Evolutionary conservation across 2,888 invertebrate genomes (phyloP), one percentile per base, ranked within the genome.

Genomic region (Lasiommata megera): DNA sequence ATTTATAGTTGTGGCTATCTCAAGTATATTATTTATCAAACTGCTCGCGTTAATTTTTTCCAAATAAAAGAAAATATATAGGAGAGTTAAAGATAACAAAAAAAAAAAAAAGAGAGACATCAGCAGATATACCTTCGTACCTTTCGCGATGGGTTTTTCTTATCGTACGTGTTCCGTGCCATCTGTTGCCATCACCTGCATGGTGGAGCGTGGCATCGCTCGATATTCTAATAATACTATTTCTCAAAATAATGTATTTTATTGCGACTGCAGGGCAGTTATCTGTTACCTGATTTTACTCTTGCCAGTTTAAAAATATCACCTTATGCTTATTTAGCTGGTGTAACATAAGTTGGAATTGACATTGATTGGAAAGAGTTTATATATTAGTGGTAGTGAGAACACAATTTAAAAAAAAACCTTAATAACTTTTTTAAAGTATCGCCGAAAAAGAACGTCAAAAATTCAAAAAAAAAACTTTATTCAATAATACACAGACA

Each of bases 161-260:
- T 46, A 46, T 31, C 46, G 31, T 11, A 11, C 46, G 16, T 44
- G 14, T 31, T 16, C 9, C 5, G 11, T 12, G 51, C 52, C 52
- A 52, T 52, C 52, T 52, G 52, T 31, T 31, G 17, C 52, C 17
- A 17, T 52, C 52, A 52, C 52, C 52, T 52, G 52, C 52, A 12
- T 17, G 40, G 29, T 29, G 52, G 40, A 52, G 31, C 50, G 38
- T 38, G 38, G 43, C 43, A 14, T 53, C 18, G 31, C 17, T 29
- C 16, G 34, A 43, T 43, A 43, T 43, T 36, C 34, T n/a, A 38
- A 46, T 29, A 31, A 41, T 31, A 12, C 18, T 16, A 40, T 52
- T 41, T 41, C 41, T 52, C 12, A 12, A 40, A 41, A 41, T 40
- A 29, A 48, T 34, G 34, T 18, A 12, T n/a, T 37, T 18, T 37